Percentiles rank a stretch among this genome's conserved stretches.
Evolutionary conservation across 1,140 invertebrate genomes (phyloP).

Genomic region (Protaetia brevitarsis): DNA sequence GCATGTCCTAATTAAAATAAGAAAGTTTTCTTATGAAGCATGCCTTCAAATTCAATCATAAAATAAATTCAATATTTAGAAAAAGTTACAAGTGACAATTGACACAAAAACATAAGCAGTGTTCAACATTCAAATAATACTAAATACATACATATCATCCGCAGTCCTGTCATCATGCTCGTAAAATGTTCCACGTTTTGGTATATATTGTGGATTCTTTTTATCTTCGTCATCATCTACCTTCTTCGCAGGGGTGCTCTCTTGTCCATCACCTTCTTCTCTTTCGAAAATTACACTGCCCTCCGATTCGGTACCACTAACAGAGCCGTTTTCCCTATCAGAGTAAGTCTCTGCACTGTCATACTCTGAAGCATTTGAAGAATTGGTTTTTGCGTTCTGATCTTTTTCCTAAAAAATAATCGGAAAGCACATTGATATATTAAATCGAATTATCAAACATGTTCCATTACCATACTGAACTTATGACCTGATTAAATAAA

Average conservation of each 20-base stretch:
- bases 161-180: slow-evolving; percentile 91
- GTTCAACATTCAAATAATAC: neutral
- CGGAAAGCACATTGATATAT: neutral
- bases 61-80: neutral
- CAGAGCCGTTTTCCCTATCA: slow-evolving; percentile 36
- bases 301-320: slow-evolving; percentile 47
- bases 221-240: slow-evolving; percentile 92
- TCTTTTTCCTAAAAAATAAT: neutral
- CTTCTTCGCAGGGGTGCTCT: slow-evolving; percentile 60
- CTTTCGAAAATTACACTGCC: slow-evolving; percentile 54
- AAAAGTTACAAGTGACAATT: no score
- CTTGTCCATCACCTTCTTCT: slow-evolving; percentile 62
- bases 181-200: slow-evolving; percentile 93
- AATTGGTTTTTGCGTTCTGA: neutral
- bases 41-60: neutral
- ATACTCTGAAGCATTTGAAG: slow-evolving; percentile 40
- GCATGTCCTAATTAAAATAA: neutral
- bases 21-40: neutral
- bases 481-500: slow-evolving; percentile 15
- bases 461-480: slow-evolving; percentile 1
- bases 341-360: slow-evolving; percentile 44
- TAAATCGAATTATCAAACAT: neutral
- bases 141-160: slow-evolving; percentile 58
- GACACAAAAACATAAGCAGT: no score
- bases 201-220: slow-evolving; percentile 95